Evolutionary conservation across 2,888 invertebrate species (phyloP).

Genomic region (Dromius quadrimaculatus): DNA sequence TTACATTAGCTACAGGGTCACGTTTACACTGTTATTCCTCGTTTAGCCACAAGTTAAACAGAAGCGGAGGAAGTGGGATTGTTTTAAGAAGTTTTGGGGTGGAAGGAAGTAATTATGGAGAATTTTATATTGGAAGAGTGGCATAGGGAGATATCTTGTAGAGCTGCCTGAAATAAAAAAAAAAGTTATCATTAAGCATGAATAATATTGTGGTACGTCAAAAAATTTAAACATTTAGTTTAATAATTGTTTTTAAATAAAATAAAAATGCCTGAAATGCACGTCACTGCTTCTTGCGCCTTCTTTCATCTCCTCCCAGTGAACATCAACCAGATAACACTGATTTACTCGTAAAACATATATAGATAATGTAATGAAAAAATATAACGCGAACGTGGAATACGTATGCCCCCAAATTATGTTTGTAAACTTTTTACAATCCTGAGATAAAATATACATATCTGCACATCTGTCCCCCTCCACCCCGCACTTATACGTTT

Average conservation of each 20-base stretch:
- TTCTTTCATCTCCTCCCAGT: not conserved
- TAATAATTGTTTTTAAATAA: not conserved
- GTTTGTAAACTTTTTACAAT: conserved; percentile 50
- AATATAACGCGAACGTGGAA: conserved; percentile 64
- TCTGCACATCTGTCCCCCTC: conserved; percentile 8
- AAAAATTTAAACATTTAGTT: no score
- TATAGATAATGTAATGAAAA: conserved; percentile 68
- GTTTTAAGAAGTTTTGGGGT: not conserved
- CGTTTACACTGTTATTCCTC: conserved; percentile 67
- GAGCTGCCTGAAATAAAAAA: no score
- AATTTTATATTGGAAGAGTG: no score
- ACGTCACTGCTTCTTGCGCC: conserved; percentile 35
- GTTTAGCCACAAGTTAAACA: conserved; percentile 59
- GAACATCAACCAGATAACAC: conserved; percentile 62
- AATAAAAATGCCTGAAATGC: not conserved
- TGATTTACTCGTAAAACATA: conserved; percentile 66
- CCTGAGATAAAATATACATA: conserved; percentile 37
- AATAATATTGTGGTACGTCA: no score
- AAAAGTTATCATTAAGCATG: no score
- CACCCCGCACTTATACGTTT: no score
- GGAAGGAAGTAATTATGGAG: no score
- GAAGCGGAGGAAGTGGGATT: not conserved
- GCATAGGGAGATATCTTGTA: no score
- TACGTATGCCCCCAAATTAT: conserved; percentile 46
- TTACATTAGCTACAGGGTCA: conserved; percentile 64